phyloP scores from a whole-genome alignment of 2,888 invertebrate species.

The Melangyna quadrimaculata region DNA sequence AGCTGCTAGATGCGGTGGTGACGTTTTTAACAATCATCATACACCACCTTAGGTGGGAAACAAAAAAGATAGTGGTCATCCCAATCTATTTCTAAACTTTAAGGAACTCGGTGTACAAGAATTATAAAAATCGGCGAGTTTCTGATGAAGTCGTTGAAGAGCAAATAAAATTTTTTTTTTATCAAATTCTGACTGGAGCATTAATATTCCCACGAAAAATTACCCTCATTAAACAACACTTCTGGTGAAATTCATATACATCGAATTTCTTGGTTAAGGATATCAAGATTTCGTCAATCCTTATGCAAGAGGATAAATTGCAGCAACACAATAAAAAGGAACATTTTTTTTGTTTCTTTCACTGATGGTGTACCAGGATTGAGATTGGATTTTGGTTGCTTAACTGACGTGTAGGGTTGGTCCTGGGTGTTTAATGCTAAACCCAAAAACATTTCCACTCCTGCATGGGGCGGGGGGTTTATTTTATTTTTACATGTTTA shows the following conservation, averaged over 20 bases:
- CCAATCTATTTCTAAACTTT: no score
- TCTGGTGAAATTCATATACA: slow-evolving; percentile 12
- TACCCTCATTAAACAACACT: not conserved
- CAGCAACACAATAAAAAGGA: slow-evolving; percentile 59
- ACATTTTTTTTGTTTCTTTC: slow-evolving; percentile 21
- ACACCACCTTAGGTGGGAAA: no score
- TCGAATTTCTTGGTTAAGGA: slow-evolving; percentile 7
- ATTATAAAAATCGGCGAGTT: no score
- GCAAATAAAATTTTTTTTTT: no score
- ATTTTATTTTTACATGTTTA: slow-evolving; percentile 43
- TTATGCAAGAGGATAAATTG: slow-evolving; percentile 51
- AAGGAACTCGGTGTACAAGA: no score
- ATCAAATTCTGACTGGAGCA: no score
- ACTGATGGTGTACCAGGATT: slow-evolving; percentile 17
- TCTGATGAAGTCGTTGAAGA: no score
- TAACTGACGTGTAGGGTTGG: not conserved
- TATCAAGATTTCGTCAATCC: slow-evolving; percentile 52
- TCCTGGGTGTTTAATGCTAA: not conserved
- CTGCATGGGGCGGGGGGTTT: not conserved
- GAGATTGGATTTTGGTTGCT: slow-evolving; percentile 43
- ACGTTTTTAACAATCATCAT: no score
- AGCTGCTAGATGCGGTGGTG: no score
- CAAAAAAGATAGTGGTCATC: no score
- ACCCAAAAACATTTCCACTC: slow-evolving; percentile 14
- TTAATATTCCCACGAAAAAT: no score